phyloP scores from a whole-genome alignment of 2,113 vertebrate species.

The Otus sunia region DNA sequence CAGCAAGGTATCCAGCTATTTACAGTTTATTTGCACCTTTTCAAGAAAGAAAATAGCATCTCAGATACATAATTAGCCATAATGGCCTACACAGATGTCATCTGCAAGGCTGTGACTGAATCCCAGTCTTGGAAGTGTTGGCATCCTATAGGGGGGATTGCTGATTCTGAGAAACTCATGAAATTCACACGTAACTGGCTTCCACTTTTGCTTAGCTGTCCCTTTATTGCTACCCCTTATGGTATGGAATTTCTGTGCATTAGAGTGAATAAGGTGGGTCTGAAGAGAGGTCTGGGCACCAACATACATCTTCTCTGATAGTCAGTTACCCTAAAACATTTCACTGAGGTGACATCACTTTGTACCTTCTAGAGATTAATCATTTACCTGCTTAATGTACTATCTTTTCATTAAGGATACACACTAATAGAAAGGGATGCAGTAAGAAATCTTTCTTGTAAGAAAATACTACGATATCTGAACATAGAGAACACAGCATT shows the following conservation, averaged over 20 bases:
- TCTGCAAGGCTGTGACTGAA: neutral
- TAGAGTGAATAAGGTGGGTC: neutral
- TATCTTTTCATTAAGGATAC: conserved; percentile 25
- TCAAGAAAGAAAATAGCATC: neutral
- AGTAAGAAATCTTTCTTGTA: neutral
- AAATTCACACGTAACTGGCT: neutral
- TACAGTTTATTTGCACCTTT: neutral
- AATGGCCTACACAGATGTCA: neutral
- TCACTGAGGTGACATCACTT: neutral
- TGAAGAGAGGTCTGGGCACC: neutral
- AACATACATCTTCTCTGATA: neutral
- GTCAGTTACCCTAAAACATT: neutral
- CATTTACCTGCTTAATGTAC: neutral
- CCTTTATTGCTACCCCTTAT: neutral
- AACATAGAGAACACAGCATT: neutral
- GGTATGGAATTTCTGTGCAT: neutral
- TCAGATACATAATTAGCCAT: neutral
- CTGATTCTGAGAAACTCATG: neutral
- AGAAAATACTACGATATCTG: neutral
- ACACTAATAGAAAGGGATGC: neutral
- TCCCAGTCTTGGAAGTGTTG: neutral
- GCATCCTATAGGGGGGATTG: neutral
- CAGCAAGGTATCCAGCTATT: neutral
- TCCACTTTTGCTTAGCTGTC: neutral
- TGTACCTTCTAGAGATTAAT: neutral